Evolutionary conservation across 2,797 vertebrate genomes (phyloP).

Genomic region (Glossophaga mutica): DNA sequence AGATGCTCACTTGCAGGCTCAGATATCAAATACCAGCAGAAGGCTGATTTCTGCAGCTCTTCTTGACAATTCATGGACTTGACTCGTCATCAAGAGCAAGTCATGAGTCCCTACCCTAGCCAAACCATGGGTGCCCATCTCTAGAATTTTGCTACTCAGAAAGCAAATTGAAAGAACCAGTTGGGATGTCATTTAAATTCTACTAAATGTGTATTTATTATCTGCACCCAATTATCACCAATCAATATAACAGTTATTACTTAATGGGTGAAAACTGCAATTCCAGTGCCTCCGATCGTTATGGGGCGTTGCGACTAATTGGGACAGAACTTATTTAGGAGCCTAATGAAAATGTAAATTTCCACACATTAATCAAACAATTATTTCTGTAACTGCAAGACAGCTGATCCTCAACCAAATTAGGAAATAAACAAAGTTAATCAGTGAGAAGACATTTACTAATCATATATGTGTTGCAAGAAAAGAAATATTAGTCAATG

Average conservation of each 20-base stretch:
- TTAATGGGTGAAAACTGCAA: constrained; percentile 77
- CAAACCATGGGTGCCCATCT: neutral
- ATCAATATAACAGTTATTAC: constrained; percentile 80
- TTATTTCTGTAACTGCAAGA: constrained; percentile 78
- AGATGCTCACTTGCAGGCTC: neutral
- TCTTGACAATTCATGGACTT: neutral
- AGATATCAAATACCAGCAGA: neutral
- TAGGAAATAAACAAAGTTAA: constrained; percentile 85
- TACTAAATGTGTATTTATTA: constrained; percentile 47
- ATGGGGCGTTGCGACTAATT: constrained; percentile 71
- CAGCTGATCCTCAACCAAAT: constrained; percentile 79
- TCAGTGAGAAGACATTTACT: constrained; percentile 77
- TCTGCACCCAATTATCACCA: constrained; percentile 76
- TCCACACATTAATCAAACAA: constrained; percentile 81
- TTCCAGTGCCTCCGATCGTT: constrained; percentile 64
- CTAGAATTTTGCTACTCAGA: neutral
- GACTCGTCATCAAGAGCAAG: neutral
- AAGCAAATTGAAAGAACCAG: constrained; percentile 18
- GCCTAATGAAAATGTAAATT: constrained; percentile 83
- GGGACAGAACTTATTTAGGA: constrained; percentile 65
- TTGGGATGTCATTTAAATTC: constrained; percentile 46
- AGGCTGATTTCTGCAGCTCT: neutral
- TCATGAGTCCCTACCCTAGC: neutral
- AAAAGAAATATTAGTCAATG: constrained; percentile 67
- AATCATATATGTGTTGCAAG: constrained; percentile 69